Percentiles rank a stretch among this genome's conserved stretches.
Conservation (phyloP, 2,113 vertebrate genomes). For the Serinus canaria region DNA sequence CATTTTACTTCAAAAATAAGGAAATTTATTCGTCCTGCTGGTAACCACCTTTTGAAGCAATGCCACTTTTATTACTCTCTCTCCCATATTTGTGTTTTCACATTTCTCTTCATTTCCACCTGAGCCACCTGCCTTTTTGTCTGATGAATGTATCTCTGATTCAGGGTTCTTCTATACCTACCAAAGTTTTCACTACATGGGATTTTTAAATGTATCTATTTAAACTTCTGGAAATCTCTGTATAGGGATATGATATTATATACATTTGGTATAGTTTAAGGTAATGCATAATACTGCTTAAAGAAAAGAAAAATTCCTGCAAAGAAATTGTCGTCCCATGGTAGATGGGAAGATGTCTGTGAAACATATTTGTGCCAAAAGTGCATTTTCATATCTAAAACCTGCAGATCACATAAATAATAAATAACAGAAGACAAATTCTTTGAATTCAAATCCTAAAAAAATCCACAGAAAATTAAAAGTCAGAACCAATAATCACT, state of each 20-base stretch:
- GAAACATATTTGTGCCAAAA: background rate
- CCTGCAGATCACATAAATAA: background rate
- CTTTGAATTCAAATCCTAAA: background rate
- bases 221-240: background rate
- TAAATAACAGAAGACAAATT: background rate
- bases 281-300: background rate
- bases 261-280: background rate
- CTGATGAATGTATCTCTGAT: background rate
- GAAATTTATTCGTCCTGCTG: background rate
- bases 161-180: background rate
- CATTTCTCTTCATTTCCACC: background rate
- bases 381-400: background rate
- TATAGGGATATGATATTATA: background rate
- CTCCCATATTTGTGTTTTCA: background rate
- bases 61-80: background rate
- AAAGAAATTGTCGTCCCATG: background rate
- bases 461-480: background rate
- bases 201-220: background rate
- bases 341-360: background rate
- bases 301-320: background rate
- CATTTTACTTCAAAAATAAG: background rate
- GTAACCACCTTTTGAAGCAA: fast-evolving
- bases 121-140: background rate
- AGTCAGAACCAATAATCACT: background rate
- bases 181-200: background rate